Evolutionary conservation across 2,797 vertebrate genomes (phyloP), one percentile per base, ranked within the genome.

Genomic region (Tragelaphus oryx): DNA sequence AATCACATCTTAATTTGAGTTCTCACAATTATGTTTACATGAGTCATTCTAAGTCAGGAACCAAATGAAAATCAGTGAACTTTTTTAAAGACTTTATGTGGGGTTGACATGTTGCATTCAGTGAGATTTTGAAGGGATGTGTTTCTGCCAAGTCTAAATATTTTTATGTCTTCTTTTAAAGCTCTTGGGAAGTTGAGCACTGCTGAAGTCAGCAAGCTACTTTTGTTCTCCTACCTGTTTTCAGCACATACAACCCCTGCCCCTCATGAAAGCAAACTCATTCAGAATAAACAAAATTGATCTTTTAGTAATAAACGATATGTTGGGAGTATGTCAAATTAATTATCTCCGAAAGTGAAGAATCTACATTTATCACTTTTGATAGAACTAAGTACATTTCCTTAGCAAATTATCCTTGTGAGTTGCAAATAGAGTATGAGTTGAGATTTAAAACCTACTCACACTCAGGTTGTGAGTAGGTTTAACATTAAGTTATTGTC

Each of bases 211-310:
- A 93, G 9, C 46, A 48, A 33, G 33, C 50, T 94, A 30, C 86
- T 62, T 33, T 75, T 80, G 5, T 84, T 60, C 41, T 94, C 81
- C 60, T 84, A 4, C 20, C 12, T 95, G 13, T 94, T 94, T 92
- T 86, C 22, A 94, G 28, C 46, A 62, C 8, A 71, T 24, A 57
- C 18, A 95, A 13, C 33, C 33, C 54, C 17, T 33, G 37, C 28
- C 48, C 6, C 41, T 37, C 20, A 10, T 93, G 59, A 92, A 87
- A 90, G 20, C 90, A 91, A 93, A 60, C n/a, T 89, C 78, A 89
- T 78, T 96, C 50, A 93, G 79, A 93, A 83, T 93, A 94, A 96
- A 85, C 2, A 91, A 41, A 95, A 89, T 68, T 87, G 44, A 8
- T 87, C 22, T 50, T 74, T 94, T 94, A 92, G 50, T 94, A 93